phyloP scores from a whole-genome alignment of 2,888 invertebrate genomes.

The Diploptera punctata region DNA sequence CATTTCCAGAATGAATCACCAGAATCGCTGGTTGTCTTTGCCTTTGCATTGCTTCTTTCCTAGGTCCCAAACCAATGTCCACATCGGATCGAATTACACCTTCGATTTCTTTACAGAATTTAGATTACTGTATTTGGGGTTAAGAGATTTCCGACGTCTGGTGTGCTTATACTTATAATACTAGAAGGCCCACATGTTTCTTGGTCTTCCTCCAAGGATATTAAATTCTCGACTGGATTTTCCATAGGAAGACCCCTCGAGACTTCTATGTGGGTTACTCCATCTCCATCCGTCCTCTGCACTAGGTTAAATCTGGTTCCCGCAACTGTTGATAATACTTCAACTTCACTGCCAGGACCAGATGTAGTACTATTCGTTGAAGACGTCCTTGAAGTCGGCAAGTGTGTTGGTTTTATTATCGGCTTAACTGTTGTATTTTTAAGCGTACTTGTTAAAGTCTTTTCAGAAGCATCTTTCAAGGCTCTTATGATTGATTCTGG shows the following conservation, averaged over 20 bases:
- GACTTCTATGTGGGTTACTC: conserved; percentile 60
- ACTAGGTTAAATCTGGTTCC: conserved; percentile 53
- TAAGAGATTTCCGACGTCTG: conserved; percentile 47
- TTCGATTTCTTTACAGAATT: conserved; percentile 55
- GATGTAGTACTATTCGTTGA: not conserved
- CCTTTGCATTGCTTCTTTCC: conserved; percentile 51
- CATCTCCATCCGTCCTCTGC: conserved; percentile 58
- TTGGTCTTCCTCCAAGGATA: conserved; percentile 11
- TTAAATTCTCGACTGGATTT: conserved; percentile 7
- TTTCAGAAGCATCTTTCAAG: not conserved
- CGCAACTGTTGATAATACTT: conserved; percentile 11
- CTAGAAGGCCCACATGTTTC: conserved; percentile 47
- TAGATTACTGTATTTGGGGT: conserved; percentile 18
- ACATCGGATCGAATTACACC: conserved; percentile 62
- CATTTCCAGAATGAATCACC: conserved; percentile 32
- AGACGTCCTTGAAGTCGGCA: not conserved
- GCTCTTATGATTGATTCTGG: conserved; percentile 16
- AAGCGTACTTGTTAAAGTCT: not conserved
- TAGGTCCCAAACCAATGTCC: conserved; percentile 58
- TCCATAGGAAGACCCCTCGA: conserved; percentile 39
- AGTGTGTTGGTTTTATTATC: not conserved
- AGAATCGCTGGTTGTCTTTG: conserved; percentile 51
- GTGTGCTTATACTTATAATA: conserved; percentile 55
- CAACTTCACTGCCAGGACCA: conserved; percentile 17
- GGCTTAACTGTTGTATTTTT: not conserved